Base-by-base conservation (phyloP, 1,140 invertebrate genomes). In the Drosophila seguyi region DNA sequence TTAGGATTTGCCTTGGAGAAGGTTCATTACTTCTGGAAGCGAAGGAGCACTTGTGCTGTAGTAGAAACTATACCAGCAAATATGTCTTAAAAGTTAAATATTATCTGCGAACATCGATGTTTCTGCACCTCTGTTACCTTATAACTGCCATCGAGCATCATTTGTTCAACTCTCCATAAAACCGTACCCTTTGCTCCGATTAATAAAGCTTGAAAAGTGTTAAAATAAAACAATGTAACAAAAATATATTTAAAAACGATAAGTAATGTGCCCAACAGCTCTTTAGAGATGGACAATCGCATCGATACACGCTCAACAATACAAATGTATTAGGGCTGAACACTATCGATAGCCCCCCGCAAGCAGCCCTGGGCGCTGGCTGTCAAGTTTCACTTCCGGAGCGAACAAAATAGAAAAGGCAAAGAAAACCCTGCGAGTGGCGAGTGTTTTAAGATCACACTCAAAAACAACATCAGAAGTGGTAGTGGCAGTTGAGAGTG, bases 381-480 rank as follows among this genome's bases (percentile, higher is more conserved):
- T 88, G 84, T 81, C 85, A 88, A 90, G 83, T 88, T 90, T 85
- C 69, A 88, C 85, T 88, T 88, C 85, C 85, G 75, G 83, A 87
- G 79, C 81, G 85, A 90, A 88, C 84, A 90, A 90, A 77, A 88
- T 84, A 88, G 45, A 87, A 87, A 83, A 84, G 78, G 81, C 78
- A 69, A 79, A 90, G 75, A 85, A 90, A 85, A 85, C 85, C 80
- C 88, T 92, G 91, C 87, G 91, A 92, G 91, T 92, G 74, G 73
- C 74, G 91, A 92, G 83, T 86, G 83, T 88, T 92, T 92, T 90
- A 86, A 91, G 90, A 87, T 88, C 90, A 85, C 87, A 92, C 91
- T 92, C 91, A 81, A 91, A 90, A 88, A 91, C 75, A 91, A 88
- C 88, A 92, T 91, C 90, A 76, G 83, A 90, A 82, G 74, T 76